Evolutionary conservation across 2,113 vertebrate genomes (phyloP).

Genomic region (Nymphicus hollandicus): DNA sequence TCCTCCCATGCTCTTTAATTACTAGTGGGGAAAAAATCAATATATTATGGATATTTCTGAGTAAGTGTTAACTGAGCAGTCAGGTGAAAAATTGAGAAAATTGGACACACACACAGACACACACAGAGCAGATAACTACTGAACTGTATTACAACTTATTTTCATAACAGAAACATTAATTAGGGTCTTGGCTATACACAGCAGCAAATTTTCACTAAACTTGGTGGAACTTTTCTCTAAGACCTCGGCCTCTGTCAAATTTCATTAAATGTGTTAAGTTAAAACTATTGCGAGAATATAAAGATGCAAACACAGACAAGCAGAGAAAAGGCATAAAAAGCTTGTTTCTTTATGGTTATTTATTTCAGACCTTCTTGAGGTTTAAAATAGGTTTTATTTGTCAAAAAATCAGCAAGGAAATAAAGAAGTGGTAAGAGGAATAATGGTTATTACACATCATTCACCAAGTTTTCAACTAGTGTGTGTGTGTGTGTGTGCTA

Average conservation of each 20-base stretch:
- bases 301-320: background rate
- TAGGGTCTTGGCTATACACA: accelerated
- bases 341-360: background rate
- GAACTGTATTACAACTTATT: background rate
- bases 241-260: background rate
- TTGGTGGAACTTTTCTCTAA: background rate
- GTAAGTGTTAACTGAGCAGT: background rate
- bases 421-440: background rate
- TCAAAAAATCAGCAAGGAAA: background rate
- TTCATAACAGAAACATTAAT: background rate
- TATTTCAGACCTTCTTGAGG: background rate
- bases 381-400: background rate
- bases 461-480: background rate
- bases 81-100: background rate
- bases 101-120: accelerated
- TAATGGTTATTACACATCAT: background rate
- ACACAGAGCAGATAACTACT: background rate
- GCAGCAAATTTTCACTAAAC: background rate
- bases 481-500: background rate
- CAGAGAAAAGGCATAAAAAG: background rate
- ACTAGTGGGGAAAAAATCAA: background rate
- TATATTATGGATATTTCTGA: background rate
- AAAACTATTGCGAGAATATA: background rate
- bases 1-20: background rate
- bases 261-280: background rate